Evolutionary conservation across 2,888 invertebrate species (phyloP).

Genomic region (Microctonus hyperodae): DNA sequence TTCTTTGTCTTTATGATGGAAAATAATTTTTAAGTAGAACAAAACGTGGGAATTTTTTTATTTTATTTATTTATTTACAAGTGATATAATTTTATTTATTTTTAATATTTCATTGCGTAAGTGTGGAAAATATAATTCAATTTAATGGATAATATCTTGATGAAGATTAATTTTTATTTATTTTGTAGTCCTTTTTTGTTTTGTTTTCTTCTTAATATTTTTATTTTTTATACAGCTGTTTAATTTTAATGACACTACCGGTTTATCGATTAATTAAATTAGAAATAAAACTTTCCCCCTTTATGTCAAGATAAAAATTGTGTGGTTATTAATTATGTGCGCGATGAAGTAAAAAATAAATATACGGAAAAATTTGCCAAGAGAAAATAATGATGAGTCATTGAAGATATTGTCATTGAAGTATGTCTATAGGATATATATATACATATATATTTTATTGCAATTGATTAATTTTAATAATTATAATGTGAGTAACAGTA

Average conservation of each 20-base stretch:
- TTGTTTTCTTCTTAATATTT: too few relatives aligned
- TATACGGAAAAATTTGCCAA: not conserved
- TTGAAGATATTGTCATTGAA: not conserved
- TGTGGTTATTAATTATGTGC: not conserved
- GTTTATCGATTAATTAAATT: too few relatives aligned
- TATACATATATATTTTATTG: not conserved
- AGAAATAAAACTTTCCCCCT: not conserved
- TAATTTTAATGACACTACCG: too few relatives aligned
- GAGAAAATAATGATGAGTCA: not conserved
- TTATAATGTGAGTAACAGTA: not conserved
- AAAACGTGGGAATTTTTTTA: too few relatives aligned
- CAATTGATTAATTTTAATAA: not conserved
- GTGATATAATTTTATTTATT: too few relatives aligned
- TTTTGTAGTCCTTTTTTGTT: too few relatives aligned
- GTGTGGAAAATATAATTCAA: not conserved
- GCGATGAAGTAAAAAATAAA: not conserved
- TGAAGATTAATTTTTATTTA: not conserved
- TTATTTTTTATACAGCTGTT: too few relatives aligned
- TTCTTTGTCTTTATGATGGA: too few relatives aligned
- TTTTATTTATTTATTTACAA: too few relatives aligned
- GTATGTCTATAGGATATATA: not conserved
- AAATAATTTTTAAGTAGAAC: too few relatives aligned
- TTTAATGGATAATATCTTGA: not conserved
- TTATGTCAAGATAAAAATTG: not conserved
- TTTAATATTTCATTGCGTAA: too few relatives aligned